Conservation (phyloP, 2,888 invertebrate genomes). For the Xestia sexstrigata region DNA sequence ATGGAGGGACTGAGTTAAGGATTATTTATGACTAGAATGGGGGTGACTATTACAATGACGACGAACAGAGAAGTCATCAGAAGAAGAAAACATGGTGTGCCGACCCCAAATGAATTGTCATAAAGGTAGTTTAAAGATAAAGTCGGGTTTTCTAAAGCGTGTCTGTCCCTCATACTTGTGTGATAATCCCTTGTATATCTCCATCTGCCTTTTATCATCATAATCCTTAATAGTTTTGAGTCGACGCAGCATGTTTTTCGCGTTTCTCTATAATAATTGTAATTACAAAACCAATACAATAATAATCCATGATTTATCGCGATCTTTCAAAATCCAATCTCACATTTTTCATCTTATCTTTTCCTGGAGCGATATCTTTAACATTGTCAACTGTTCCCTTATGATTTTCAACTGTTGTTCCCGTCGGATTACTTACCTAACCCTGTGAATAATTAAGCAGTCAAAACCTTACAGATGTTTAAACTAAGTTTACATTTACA, state of each 20-base stretch:
- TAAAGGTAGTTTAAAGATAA: neutral
- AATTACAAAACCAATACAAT: neutral
- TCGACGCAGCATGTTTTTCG: neutral
- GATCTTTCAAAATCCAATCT: slow-evolving; percentile 7
- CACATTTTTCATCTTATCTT: neutral
- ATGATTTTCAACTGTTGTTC: slow-evolving; percentile 12
- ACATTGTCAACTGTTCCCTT: slow-evolving; percentile 6
- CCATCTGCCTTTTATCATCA: neutral
- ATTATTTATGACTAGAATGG: neutral
- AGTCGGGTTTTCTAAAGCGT: neutral
- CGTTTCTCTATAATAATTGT: neutral
- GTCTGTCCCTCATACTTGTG: neutral
- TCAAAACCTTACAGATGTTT: slow-evolving; percentile 8
- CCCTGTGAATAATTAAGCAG: slow-evolving; percentile 28
- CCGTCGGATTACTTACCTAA: neutral
- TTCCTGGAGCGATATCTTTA: neutral
- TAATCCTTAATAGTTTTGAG: neutral
- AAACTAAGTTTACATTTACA: slow-evolving; percentile 6
- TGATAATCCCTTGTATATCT: neutral
- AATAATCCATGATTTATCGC: neutral
- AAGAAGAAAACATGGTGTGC: neutral
- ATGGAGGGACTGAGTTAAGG: neutral
- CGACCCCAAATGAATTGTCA: neutral
- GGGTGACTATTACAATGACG: neutral
- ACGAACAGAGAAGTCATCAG: neutral